Conservation (phyloP, 30 jellyfish, hydroid and myxozoan genomes). For the Hydractinia symbiolongicarpus region DNA sequence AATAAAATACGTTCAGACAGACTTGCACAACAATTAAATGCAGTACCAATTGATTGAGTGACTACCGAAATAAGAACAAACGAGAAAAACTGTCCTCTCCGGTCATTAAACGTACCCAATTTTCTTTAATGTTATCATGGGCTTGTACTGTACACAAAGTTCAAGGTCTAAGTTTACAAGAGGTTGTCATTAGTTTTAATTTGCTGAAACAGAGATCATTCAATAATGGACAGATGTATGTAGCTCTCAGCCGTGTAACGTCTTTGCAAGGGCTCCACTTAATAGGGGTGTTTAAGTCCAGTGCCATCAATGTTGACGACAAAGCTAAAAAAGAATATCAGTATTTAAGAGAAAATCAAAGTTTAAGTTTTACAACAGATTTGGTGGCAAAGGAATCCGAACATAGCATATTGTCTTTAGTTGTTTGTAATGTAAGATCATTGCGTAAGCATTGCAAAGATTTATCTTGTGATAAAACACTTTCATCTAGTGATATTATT, state of each 20-base stretch:
- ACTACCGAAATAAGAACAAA: neutral
- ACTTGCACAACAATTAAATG: neutral
- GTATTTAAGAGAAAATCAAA: conserved; percentile 1
- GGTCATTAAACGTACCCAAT: neutral
- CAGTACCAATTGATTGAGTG: conserved; percentile 1
- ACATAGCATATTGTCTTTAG: neutral
- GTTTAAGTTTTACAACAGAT: neutral
- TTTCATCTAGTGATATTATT: neutral
- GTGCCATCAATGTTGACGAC: neutral
- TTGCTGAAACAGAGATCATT: neutral
- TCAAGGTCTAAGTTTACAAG: too few species aligned
- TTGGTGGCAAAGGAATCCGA: neutral
- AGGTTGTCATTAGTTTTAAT: too few species aligned
- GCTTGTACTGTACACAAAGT: too few species aligned
- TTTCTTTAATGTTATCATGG: neutral
- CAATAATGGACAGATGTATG: neutral
- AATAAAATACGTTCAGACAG: neutral
- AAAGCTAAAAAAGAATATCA: neutral
- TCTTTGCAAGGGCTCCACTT: neutral
- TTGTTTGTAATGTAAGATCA: neutral
- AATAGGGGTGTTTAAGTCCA: neutral
- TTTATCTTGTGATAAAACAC: neutral
- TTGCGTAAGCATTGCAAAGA: neutral
- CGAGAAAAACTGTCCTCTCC: neutral
- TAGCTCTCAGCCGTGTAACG: neutral